A percentile compares a stretch with the other conserved stretches of the same genome.
Conservation (phyloP, 2,888 invertebrate genomes). For the Calephelis perditalis region DNA sequence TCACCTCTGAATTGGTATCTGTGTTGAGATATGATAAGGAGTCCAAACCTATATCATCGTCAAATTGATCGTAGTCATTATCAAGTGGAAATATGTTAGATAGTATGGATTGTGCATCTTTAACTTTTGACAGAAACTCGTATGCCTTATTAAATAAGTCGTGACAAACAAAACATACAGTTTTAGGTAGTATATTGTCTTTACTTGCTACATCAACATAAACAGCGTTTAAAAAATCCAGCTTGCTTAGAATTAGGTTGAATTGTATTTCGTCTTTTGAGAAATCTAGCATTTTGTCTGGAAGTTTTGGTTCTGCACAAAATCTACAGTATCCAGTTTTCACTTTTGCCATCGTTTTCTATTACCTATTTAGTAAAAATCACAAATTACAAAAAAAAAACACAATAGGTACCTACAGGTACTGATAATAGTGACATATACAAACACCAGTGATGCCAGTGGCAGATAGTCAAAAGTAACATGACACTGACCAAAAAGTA, state of each 20-base stretch:
- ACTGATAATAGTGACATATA: no score
- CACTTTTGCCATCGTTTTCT: constrained; percentile 37
- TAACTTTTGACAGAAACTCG: constrained; percentile 50
- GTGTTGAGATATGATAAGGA: constrained; percentile 20
- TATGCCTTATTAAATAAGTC: constrained; percentile 56
- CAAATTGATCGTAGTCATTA: constrained; percentile 40
- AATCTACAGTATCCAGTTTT: constrained; percentile 53
- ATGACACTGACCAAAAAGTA: no score
- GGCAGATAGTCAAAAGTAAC: no score
- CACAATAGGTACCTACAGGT: no score
- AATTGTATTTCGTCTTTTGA: constrained; percentile 40
- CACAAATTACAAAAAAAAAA: no score
- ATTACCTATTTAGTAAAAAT: background rate
- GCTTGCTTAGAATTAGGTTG: constrained; percentile 45
- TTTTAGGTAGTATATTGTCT: constrained; percentile 49
- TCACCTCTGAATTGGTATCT: constrained; percentile 22
- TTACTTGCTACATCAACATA: constrained; percentile 52
- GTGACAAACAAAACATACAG: constrained; percentile 58
- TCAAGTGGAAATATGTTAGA: constrained; percentile 38
- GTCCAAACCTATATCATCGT: constrained; percentile 41
- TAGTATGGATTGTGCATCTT: constrained; percentile 48
- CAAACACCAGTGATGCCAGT: no score
- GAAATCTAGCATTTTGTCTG: constrained; percentile 47
- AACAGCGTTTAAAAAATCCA: constrained; percentile 54
- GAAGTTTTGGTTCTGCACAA: constrained; percentile 52